A percentile compares a stretch with the other conserved stretches of the same genome.
phyloP scores from a whole-genome alignment of 2,113 vertebrate genomes.

The Caretta caretta region DNA sequence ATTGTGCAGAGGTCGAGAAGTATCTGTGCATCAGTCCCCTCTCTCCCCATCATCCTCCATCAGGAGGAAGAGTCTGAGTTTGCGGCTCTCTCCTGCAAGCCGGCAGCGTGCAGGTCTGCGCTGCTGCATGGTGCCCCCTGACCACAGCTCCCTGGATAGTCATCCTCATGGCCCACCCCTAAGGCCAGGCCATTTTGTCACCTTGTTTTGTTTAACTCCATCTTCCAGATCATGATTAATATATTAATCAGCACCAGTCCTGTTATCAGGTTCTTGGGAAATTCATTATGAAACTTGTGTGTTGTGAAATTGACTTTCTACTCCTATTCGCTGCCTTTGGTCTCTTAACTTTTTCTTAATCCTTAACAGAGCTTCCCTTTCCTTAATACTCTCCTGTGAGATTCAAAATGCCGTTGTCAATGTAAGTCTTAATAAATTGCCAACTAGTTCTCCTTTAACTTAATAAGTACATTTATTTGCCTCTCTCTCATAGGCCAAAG shows the following conservation, averaged over 20 bases:
- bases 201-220: neutral
- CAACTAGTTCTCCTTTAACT: neutral
- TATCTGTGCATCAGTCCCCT: too few relatives aligned
- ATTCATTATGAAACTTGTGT: neutral
- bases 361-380: neutral
- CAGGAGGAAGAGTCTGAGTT: too few relatives aligned
- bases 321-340: neutral
- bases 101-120: neutral
- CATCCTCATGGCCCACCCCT: too few relatives aligned
- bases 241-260: neutral
- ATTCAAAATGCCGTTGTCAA: neutral
- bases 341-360: conserved; percentile 27
- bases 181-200: neutral
- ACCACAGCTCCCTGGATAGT: too few relatives aligned
- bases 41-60: too few relatives aligned
- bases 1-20: too few relatives aligned
- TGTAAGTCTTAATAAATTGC: neutral
- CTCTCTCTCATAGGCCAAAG: neutral
- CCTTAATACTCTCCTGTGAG: neutral
- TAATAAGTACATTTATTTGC: neutral
- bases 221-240: neutral
- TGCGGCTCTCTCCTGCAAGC: too few relatives aligned
- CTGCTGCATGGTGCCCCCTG: neutral
- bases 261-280: neutral
- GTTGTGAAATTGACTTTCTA: conserved; percentile 13